Evolutionary conservation across 2,888 invertebrate genomes (phyloP).

Genomic region (Epinotia nisella): DNA sequence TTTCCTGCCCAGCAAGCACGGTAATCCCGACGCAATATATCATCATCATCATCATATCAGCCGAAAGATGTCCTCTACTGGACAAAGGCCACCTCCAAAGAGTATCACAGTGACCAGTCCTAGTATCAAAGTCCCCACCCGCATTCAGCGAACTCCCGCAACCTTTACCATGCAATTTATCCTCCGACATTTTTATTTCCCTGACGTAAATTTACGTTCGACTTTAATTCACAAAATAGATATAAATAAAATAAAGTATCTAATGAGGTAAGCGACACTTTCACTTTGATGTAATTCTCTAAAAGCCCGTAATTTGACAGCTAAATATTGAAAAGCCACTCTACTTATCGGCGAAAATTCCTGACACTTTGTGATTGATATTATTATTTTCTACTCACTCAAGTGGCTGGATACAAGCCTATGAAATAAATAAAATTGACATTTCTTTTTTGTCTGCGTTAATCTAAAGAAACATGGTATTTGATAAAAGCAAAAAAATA

Average conservation of each 20-base stretch:
- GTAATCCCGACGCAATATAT: too few relatives aligned
- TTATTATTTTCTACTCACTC: constrained; percentile 33
- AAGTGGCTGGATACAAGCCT: not conserved
- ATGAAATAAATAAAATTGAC: constrained; percentile 3
- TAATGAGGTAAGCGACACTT: not conserved
- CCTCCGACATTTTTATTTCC: too few relatives aligned
- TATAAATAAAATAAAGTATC: not conserved
- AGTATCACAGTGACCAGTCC: too few relatives aligned
- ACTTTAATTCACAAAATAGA: not conserved
- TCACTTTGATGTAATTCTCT: not conserved
- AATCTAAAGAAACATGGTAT: not conserved
- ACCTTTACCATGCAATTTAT: too few relatives aligned
- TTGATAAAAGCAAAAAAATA: too few relatives aligned
- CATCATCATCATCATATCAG: too few relatives aligned
- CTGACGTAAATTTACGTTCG: too few relatives aligned
- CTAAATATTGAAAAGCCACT: constrained; percentile 29
- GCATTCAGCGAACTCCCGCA: too few relatives aligned
- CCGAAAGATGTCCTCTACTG: too few relatives aligned
- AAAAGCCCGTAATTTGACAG: constrained; percentile 38
- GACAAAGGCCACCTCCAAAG: too few relatives aligned
- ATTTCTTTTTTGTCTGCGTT: not conserved
- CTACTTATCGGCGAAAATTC: constrained; percentile 23
- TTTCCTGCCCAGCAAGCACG: too few relatives aligned
- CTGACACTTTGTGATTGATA: constrained; percentile 33
- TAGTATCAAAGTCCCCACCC: too few relatives aligned